These are phyloP conservation scores for Pseudococcus viburni DNA, from an alignment of 2,888 invertebrate species.

Conservation along the genomic window DNA sequence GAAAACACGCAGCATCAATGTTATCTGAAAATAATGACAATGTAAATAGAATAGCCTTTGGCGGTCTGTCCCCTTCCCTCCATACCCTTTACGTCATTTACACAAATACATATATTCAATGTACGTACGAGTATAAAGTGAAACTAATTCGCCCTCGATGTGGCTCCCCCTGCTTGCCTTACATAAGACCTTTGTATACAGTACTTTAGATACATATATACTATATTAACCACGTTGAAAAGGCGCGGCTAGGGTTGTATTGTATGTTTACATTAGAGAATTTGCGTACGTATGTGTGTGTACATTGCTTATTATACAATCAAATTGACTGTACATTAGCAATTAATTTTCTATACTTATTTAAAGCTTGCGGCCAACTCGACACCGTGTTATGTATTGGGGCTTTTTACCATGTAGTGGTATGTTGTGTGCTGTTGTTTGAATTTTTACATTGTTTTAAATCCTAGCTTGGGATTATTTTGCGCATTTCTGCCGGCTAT, in stretches of 20 bases:
- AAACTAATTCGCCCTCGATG: conserved; percentile 29
- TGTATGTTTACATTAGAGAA: conserved; percentile 29
- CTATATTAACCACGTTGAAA: conserved; percentile 8
- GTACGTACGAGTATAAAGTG: background rate
- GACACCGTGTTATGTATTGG: background rate
- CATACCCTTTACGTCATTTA: background rate
- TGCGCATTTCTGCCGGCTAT: background rate
- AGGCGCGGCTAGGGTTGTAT: background rate
- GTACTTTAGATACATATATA: background rate
- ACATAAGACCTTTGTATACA: background rate
- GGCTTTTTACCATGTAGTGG: background rate
- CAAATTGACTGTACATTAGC: conserved; percentile 32
- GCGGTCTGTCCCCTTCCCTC: background rate
- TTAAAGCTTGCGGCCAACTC: conserved; percentile 27
- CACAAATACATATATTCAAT: background rate
- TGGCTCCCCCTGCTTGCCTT: background rate
- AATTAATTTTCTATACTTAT: conserved; percentile 18
- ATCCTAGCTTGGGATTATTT: background rate
- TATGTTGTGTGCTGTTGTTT: background rate
- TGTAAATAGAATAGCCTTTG: conserved; percentile 29
- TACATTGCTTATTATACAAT: conserved; percentile 34
- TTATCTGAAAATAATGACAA: conserved; percentile 16
- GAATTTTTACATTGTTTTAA: background rate
- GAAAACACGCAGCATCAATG: background rate
- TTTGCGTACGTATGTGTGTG: background rate